Base-by-base conservation (phyloP, 2,113 vertebrate species). In the Eidolon helvum region DNA sequence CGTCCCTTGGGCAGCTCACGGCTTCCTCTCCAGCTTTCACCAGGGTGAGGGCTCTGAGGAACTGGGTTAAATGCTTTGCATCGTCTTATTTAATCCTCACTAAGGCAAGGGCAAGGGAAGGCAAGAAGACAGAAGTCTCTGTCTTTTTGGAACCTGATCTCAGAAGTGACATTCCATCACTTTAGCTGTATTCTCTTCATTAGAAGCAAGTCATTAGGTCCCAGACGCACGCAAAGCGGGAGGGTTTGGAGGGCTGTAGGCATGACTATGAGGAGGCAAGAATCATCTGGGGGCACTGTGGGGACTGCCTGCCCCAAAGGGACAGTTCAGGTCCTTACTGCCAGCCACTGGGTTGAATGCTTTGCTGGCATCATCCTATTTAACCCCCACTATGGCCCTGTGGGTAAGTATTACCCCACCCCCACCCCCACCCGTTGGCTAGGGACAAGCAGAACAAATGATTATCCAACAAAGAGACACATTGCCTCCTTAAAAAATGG, bases 41-140 rank as follows among this genome's bases (percentile, higher is more conserved):
- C 18, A 4, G 5, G 14, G 43, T 0, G 0, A 69, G n/a, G 35
- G 91, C 16, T n/a, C n/a, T 2, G 0, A 55, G 21, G 33, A 14
- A 12, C 48, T 7, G 15, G n/a, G 55, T 10, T 63, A 24, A 38
- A 61, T 1, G 1, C 59, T 48, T 18, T 14, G n/a, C 59, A 43
- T 69, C 11, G 0, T 78, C 24, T 40, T 6, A 19, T 11, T 33
- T 15, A 48, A 33, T 45, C 26, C 2, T 74, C 78, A 12, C 80
- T 28, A n/a, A 50, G 33, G 21, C 69, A n/a, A 74, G 21, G 35
- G 26, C 69, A 24, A 4, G 38, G 63, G 48, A 28, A 68, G 28
- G 55, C 26, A 7, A 22, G 30, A 43, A 7, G 22, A 69, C 5
- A 2, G 79, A 79, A 59, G 21, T 55, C 38, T 30, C 55, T 8